Conservation (phyloP, 2,888 invertebrate genomes). For the Biston betularia region DNA sequence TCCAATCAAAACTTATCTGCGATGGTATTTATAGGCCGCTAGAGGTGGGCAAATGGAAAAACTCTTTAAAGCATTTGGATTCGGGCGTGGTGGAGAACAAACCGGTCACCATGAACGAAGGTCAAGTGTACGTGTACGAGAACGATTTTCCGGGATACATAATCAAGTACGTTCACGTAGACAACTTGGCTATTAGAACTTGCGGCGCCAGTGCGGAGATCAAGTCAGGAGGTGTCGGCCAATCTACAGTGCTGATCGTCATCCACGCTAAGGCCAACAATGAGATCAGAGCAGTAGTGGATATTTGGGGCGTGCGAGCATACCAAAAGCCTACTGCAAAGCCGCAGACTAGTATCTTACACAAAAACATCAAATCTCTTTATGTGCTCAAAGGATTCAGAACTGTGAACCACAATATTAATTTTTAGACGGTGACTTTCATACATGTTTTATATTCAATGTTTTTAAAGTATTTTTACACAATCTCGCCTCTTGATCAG, state of each 20-base stretch:
- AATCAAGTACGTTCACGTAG: slow-evolving; percentile 73
- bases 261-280: slow-evolving; percentile 66
- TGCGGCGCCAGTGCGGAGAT: slow-evolving; percentile 71
- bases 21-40: slow-evolving; percentile 64
- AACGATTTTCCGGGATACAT: slow-evolving; percentile 69
- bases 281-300: slow-evolving; percentile 74
- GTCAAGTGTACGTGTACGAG: slow-evolving; percentile 75
- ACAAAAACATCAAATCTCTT: slow-evolving; percentile 57
- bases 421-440: slow-evolving; percentile 34
- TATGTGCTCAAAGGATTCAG: slow-evolving; percentile 60
- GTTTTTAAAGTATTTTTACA: not conserved
- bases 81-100: slow-evolving; percentile 71
- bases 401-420: slow-evolving; percentile 64
- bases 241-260: slow-evolving; percentile 66
- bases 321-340: slow-evolving; percentile 10
- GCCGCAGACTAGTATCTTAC: slow-evolving; percentile 10
- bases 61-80: slow-evolving; percentile 64
- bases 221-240: slow-evolving; percentile 66
- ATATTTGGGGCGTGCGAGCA: slow-evolving; percentile 71
- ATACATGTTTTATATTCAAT: not conserved
- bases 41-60: slow-evolving; percentile 68
- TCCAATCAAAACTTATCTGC: slow-evolving; percentile 59
- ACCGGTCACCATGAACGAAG: slow-evolving; percentile 66
- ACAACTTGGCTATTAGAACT: slow-evolving; percentile 69
- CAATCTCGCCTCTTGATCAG: not conserved